These are phyloP conservation scores for Resseliella maxima DNA, from an alignment of 2,888 invertebrate genomes.

Conservation along the genomic window DNA sequence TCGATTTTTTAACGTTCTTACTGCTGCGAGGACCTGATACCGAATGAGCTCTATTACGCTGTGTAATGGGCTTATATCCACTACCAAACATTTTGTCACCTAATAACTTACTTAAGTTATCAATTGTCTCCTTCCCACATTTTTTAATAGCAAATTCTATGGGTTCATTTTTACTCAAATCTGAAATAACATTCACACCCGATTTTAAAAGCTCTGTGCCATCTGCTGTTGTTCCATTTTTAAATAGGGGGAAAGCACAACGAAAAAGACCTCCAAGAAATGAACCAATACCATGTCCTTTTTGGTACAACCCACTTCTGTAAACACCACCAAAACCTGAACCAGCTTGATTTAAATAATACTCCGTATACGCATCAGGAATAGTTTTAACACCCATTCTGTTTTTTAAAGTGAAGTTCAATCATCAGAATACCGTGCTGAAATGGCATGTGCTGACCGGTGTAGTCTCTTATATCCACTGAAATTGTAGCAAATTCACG, in stretches of 20 bases:
- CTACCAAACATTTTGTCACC: neutral
- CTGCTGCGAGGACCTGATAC: neutral
- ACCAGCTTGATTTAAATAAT: constrained; percentile 45
- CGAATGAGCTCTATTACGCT: neutral
- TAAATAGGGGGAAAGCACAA: neutral
- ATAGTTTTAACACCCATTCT: neutral
- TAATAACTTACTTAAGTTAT: neutral
- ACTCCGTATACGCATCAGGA: neutral
- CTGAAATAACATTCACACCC: neutral
- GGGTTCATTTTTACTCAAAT: neutral
- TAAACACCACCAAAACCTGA: constrained; percentile 48
- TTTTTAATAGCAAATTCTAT: neutral
- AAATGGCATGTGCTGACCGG: constrained; percentile 6
- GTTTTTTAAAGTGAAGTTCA: constrained; percentile 11
- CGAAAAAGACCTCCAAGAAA: constrained; percentile 45
- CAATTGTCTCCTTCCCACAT: neutral
- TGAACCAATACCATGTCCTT: constrained; percentile 42
- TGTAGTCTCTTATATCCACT: constrained; percentile 3
- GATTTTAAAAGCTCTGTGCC: constrained; percentile 13
- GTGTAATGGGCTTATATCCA: neutral
- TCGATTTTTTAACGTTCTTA: neutral
- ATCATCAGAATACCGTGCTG: constrained; percentile 7
- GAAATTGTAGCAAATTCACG: neutral
- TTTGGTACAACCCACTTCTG: neutral
- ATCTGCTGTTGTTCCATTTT: neutral